phyloP scores from a whole-genome alignment of 2,113 vertebrate species.

The Pseudois nayaur region DNA sequence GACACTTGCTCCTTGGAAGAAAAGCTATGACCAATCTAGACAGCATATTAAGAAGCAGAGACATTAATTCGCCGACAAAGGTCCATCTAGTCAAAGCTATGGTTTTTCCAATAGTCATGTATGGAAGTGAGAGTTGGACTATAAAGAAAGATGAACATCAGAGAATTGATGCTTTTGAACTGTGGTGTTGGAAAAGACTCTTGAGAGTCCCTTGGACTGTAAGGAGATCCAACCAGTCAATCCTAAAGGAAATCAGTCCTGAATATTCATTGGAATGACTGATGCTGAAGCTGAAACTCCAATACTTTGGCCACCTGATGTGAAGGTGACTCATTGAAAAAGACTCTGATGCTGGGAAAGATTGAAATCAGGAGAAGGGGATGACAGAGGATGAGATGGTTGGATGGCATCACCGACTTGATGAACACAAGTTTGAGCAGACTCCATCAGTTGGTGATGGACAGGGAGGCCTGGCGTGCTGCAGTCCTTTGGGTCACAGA shows the following conservation, averaged over 20 bases:
- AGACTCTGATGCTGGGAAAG: background rate
- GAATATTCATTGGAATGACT: background rate
- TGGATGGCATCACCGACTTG: background rate
- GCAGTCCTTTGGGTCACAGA: background rate
- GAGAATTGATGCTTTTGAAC: background rate
- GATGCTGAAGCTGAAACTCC: background rate
- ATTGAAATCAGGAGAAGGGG: background rate
- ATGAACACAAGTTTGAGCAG: background rate
- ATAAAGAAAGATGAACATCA: background rate
- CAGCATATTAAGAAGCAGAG: too few species aligned
- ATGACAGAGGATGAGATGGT: background rate
- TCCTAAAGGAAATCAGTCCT: background rate
- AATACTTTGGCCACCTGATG: background rate
- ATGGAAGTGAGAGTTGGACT: too few species aligned
- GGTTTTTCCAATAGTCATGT: too few species aligned
- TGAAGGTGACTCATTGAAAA: background rate
- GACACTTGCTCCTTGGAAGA: too few species aligned
- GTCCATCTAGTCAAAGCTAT: too few species aligned
- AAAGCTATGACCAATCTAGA: too few species aligned
- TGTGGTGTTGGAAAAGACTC: background rate
- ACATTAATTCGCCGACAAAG: too few species aligned
- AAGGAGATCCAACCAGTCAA: background rate
- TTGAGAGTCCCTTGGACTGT: background rate
- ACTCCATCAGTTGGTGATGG: background rate
- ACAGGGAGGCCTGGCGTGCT: background rate